A percentile compares a stretch with the other conserved stretches of the same genome.
phyloP scores from a whole-genome alignment of 2,113 vertebrate genomes.

The Pteruthius melanotis region DNA sequence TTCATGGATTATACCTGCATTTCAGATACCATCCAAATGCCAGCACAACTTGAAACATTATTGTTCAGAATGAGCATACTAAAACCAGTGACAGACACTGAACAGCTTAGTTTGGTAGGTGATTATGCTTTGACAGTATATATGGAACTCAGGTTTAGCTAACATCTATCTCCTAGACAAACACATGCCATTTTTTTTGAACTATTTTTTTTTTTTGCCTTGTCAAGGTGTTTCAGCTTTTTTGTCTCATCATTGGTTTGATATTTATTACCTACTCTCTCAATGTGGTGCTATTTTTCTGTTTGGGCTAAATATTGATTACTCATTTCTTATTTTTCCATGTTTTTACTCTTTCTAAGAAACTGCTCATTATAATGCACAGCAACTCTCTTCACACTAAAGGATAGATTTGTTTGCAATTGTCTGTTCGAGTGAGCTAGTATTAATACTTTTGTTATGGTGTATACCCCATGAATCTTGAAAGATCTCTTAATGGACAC shows the following conservation, averaged over 20 bases:
- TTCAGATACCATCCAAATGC: neutral
- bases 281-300: neutral
- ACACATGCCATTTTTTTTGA: neutral
- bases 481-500: neutral
- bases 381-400: neutral
- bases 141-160: neutral
- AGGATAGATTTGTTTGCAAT: neutral
- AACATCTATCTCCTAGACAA: neutral
- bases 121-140: neutral
- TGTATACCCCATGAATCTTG: neutral
- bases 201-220: neutral
- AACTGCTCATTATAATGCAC: neutral
- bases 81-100: neutral
- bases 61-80: neutral
- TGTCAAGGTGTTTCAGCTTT: neutral
- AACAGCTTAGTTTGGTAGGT: neutral
- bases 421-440: neutral
- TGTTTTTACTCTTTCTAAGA: neutral
- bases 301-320: neutral
- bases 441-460: neutral
- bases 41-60: neutral
- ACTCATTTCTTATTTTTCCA: neutral
- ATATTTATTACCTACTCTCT: neutral
- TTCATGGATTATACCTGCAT: neutral
- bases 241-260: neutral